A percentile compares a stretch with the other conserved stretches of the same genome.
Conservation (phyloP, 2,888 invertebrate species). For the Caradrina kadenii region DNA sequence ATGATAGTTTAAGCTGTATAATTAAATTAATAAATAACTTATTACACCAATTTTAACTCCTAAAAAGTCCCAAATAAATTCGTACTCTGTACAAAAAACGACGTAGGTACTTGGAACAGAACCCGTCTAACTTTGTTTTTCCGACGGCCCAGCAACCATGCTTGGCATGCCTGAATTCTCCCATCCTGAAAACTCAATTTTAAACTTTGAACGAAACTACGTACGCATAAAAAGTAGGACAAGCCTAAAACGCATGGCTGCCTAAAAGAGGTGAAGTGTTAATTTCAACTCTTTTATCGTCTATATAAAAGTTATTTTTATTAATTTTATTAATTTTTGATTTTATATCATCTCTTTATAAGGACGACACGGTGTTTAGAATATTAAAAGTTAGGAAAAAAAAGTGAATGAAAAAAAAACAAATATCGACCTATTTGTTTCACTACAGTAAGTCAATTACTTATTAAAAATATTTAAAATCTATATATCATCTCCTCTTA, state of each 20-base stretch:
- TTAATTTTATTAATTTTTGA: too few species aligned
- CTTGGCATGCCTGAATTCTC: background rate
- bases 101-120: slow-evolving; percentile 3
- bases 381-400: too few species aligned
- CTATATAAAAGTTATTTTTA: background rate
- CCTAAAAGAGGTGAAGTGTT: slow-evolving; percentile 7
- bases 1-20: too few species aligned
- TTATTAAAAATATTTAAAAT: too few species aligned
- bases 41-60: background rate
- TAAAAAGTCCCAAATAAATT: background rate
- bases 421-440: too few species aligned
- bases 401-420: too few species aligned
- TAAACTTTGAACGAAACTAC: slow-evolving; percentile 7
- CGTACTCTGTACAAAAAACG: background rate
- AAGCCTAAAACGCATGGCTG: background rate
- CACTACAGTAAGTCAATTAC: too few species aligned
- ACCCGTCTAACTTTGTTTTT: slow-evolving; percentile 6
- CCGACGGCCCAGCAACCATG: background rate
- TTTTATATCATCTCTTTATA: background rate
- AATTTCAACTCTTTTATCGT: background rate
- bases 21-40: too few species aligned
- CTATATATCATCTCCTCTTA: too few species aligned
- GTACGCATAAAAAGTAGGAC: background rate
- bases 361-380: too few species aligned
- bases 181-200: slow-evolving; percentile 37